phyloP scores from a whole-genome alignment of 2,113 vertebrate genomes.

The Maylandia zebra region DNA sequence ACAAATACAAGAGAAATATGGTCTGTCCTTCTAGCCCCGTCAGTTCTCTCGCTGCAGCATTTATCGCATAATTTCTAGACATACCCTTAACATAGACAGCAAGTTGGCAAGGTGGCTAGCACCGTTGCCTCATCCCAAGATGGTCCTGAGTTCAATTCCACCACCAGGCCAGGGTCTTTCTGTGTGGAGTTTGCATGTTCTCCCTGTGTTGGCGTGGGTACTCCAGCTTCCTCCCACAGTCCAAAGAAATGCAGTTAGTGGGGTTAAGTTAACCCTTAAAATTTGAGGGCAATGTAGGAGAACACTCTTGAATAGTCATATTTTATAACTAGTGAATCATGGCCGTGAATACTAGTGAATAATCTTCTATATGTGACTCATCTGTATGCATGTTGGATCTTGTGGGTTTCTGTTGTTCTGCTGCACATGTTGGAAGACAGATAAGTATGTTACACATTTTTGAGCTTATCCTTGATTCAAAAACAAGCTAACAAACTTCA shows the following conservation, averaged over 20 bases:
- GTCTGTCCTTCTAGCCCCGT: not conserved
- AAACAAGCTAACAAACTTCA: not conserved
- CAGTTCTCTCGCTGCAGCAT: not conserved
- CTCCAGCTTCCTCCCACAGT: not conserved
- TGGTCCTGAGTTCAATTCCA: not conserved
- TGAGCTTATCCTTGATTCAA: not conserved
- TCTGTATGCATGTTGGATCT: not conserved
- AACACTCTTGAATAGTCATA: not conserved
- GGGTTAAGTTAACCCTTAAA: not conserved
- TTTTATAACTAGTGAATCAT: not conserved
- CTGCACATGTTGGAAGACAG: not conserved
- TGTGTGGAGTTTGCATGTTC: not conserved
- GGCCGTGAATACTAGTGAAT: not conserved
- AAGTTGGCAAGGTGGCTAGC: not conserved
- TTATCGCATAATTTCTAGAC: not conserved
- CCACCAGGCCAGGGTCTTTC: not conserved
- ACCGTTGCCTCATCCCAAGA: not conserved
- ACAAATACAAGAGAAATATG: not conserved
- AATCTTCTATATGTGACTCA: not conserved
- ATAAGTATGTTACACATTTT: not conserved
- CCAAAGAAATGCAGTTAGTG: not conserved
- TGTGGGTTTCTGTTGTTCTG: not conserved
- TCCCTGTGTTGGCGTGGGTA: not conserved
- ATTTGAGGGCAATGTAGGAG: not conserved
- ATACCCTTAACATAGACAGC: not conserved